These are phyloP conservation scores for Stegostoma tigrinum DNA, from an alignment of 2,113 vertebrate genomes.

Conservation along the genomic window DNA sequence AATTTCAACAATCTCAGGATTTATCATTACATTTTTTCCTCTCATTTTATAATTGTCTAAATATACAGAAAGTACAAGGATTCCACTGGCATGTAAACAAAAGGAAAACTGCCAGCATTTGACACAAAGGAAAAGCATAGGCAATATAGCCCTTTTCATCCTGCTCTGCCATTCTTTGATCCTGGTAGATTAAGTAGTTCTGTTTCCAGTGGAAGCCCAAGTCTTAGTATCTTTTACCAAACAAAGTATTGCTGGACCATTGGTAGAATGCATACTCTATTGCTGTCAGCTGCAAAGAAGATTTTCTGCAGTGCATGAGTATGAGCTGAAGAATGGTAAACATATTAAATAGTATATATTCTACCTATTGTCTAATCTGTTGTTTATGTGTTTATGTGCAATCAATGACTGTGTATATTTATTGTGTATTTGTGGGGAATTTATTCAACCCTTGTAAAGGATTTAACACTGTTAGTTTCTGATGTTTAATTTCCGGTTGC, in stretches of 20 bases:
- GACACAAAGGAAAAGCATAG: not conserved
- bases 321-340: not conserved
- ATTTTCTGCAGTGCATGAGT: not conserved
- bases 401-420: not conserved
- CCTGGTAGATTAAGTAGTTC: not conserved
- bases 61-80: not conserved
- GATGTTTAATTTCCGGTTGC: not conserved
- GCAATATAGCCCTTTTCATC: not conserved
- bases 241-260: not conserved
- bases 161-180: not conserved
- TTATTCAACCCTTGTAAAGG: not conserved
- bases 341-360: not conserved
- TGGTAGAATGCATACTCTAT: not conserved
- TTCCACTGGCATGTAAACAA: not conserved
- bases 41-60: not conserved
- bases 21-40: not conserved
- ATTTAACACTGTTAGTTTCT: not conserved
- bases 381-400: too few relatives aligned
- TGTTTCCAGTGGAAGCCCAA: not conserved
- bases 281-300: not conserved
- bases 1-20: slow-evolving; percentile 5
- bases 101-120: not conserved
- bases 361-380: not conserved
- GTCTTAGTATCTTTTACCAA: not conserved
- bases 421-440: not conserved